Percentiles rank a stretch among this genome's conserved stretches.
These are phyloP conservation scores for Lepisosteus osseus DNA, from an alignment of 2,113 vertebrate genomes.

Conservation along the genomic window DNA sequence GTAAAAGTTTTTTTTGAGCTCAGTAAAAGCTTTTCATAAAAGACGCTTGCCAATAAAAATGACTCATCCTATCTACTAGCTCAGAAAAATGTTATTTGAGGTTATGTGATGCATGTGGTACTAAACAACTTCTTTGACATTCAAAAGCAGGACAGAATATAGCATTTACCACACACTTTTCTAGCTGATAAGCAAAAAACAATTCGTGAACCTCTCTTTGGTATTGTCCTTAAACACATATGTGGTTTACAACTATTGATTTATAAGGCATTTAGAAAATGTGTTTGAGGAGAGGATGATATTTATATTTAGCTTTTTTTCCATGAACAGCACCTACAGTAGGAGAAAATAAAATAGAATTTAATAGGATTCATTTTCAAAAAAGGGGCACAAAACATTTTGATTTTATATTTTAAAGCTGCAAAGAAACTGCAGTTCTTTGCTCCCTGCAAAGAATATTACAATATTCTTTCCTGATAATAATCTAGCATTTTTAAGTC, in stretches of 20 bases:
- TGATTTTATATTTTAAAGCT: not conserved
- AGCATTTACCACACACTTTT: not conserved
- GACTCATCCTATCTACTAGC: constrained; percentile 17
- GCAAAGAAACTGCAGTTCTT: not conserved
- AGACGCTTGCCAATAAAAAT: constrained; percentile 17
- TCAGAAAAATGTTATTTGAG: constrained; percentile 9
- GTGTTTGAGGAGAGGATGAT: not conserved
- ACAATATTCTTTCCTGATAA: not conserved
- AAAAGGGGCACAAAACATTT: not conserved
- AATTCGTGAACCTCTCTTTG: not conserved
- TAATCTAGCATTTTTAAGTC: not conserved
- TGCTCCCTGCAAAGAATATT: not conserved
- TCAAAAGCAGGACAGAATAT: not conserved
- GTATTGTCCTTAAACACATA: not conserved
- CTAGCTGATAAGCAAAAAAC: too few species aligned
- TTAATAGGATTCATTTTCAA: not conserved
- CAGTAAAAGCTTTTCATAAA: constrained; percentile 22
- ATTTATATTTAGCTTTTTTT: not conserved
- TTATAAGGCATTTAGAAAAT: constrained; percentile 1
- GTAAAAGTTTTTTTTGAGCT: not conserved
- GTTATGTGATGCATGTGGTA: constrained; percentile 1
- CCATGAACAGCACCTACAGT: not conserved
- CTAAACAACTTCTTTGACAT: not conserved
- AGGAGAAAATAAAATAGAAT: not conserved
- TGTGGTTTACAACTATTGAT: not conserved